A percentile compares a stretch with the other conserved stretches of the same genome.
phyloP scores from a whole-genome alignment of 1,140 invertebrate species.

The Pantala flavescens region DNA sequence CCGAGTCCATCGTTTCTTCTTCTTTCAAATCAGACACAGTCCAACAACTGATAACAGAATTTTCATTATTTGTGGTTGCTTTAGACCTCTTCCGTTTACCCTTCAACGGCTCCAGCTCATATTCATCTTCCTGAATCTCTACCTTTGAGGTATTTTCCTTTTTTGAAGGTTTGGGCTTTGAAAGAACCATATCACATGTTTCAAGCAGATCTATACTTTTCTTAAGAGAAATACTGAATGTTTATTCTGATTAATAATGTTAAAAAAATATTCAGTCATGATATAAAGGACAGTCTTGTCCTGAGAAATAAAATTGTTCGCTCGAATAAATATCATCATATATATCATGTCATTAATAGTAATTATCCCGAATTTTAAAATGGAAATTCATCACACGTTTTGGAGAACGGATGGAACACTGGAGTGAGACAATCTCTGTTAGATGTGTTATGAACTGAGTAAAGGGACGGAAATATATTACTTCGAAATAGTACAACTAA shows the following conservation, averaged over 20 bases:
- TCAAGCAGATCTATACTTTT: conserved; percentile 55
- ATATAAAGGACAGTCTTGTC: too few relatives aligned
- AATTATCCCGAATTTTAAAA: too few relatives aligned
- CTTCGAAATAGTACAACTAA: too few relatives aligned
- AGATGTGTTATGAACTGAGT: too few relatives aligned
- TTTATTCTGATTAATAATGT: not conserved
- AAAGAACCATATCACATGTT: conserved; percentile 50
- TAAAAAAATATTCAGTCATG: too few relatives aligned
- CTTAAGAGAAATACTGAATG: not conserved
- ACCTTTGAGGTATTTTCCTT: conserved; percentile 51
- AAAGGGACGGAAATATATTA: too few relatives aligned
- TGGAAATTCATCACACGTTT: too few relatives aligned
- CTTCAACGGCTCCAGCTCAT: conserved; percentile 44
- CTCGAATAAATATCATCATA: too few relatives aligned
- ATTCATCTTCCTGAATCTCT: conserved; percentile 52
- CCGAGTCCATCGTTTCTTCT: conserved; percentile 23
- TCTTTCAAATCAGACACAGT: conserved; percentile 26
- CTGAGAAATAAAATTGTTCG: too few relatives aligned
- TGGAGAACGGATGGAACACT: too few relatives aligned
- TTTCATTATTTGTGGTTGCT: conserved; percentile 21
- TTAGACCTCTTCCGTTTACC: conserved; percentile 25
- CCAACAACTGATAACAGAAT: conserved; percentile 22
- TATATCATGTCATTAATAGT: too few relatives aligned
- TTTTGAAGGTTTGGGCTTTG: conserved; percentile 48
- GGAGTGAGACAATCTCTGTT: too few relatives aligned